phyloP scores from a whole-genome alignment of 2,797 vertebrate genomes.

The Toxotes lorentzi region DNA sequence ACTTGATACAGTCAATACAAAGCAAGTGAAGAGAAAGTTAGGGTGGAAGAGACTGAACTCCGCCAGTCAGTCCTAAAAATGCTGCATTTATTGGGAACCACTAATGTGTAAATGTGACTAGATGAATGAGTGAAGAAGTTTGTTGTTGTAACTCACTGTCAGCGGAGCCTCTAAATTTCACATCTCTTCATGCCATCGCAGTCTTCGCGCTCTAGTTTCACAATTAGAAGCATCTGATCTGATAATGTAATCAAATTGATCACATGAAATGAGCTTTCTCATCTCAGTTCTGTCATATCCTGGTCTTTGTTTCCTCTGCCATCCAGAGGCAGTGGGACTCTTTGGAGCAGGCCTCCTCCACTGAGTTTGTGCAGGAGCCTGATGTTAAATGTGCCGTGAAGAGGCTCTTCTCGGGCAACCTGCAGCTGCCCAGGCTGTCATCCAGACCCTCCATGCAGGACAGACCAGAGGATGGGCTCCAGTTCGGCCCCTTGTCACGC shows the following conservation, averaged over 20 bases:
- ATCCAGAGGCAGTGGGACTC: constrained; percentile 82
- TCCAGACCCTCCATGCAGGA: constrained; percentile 69
- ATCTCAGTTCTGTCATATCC: neutral
- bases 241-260: neutral
- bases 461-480: constrained; percentile 34
- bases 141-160: neutral
- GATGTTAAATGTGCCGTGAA: constrained; percentile 69
- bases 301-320: constrained; percentile 9
- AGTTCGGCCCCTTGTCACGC: constrained; percentile 36
- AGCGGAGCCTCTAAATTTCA: neutral
- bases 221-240: neutral
- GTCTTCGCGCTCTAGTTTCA: neutral
- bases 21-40: neutral
- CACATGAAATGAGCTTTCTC: neutral
- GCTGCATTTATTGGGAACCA: neutral
- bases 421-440: constrained; percentile 84
- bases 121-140: neutral
- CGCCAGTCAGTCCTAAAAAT: neutral
- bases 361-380: constrained; percentile 30
- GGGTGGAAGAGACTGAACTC: neutral
- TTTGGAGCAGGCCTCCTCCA: constrained; percentile 50
- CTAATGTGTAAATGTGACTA: neutral
- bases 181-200: neutral
- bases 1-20: neutral
- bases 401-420: constrained; percentile 86